A percentile compares a stretch with the other conserved stretches of the same genome.
Evolutionary conservation across 1,140 invertebrate genomes (phyloP).

Genomic region (Temnothorax nylanderi): DNA sequence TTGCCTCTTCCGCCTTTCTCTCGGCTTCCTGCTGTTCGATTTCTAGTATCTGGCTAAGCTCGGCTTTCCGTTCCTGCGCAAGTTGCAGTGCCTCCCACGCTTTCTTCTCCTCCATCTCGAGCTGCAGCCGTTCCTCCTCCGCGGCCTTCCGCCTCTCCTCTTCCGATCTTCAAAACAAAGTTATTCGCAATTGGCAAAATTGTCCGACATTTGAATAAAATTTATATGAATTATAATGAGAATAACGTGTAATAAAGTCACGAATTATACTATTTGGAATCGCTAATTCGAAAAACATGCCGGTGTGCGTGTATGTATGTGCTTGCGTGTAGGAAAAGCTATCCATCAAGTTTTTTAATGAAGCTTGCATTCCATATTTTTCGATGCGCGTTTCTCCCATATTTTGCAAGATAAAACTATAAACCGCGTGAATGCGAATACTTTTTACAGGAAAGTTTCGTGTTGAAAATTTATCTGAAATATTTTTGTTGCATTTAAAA

Average conservation of each 20-base stretch:
- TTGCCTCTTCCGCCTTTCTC: conserved; percentile 78
- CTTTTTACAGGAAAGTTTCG: background rate
- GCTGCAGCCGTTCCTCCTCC: conserved; percentile 76
- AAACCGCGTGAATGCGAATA: background rate
- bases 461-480: background rate
- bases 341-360: conserved; percentile 26
- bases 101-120: conserved; percentile 79
- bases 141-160: conserved; percentile 78
- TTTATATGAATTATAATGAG: background rate
- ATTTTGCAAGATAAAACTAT: conserved; percentile 10
- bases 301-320: background rate
- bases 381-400: conserved; percentile 6
- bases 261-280: background rate
- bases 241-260: background rate
- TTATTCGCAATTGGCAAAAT: background rate
- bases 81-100: conserved; percentile 77
- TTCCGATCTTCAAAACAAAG: conserved; percentile 67
- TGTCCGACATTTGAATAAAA: background rate
- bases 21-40: conserved; percentile 80
- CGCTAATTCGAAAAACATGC: background rate
- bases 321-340: background rate
- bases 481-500: background rate
- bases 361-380: conserved; percentile 23
- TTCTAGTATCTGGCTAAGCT: conserved; percentile 80
- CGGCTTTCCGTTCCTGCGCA: conserved; percentile 75